Base-by-base conservation (phyloP, 2,888 invertebrate genomes). In the Callimorpha dominula region DNA sequence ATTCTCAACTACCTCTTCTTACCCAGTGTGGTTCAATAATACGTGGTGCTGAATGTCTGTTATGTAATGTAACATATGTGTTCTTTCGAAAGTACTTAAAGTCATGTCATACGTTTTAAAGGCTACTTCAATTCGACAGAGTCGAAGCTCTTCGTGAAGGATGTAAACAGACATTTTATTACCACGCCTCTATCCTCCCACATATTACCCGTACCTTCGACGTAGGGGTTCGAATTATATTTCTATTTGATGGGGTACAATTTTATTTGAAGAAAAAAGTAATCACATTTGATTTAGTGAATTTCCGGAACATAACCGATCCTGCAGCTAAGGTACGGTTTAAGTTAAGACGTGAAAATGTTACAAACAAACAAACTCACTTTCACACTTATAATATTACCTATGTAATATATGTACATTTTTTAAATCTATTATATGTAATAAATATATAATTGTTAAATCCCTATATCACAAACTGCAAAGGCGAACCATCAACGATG, bases 71-170 rank as follows among this genome's bases (percentile, higher is more conserved):
- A 43, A n/a, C 5, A 14, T 31, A 71, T n/a, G 14, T 54, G 40
- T 66, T 67, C 31, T 17, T 50, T 43, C 17, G 65, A 50, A 67
- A 57, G 68, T 68, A 75, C 75, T 81, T 81, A 83, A 78, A 57
- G 79, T 81, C 77, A 65, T 9, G 64, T 73, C 71, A 54, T 50
- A 75, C 43, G 69, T 80, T 80, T 80, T 80, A 76, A 68, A 75
- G 52, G 40, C 40, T 68, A 68, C 64, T 70, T n/a, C 50, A 54
- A 66, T 54, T 54, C 50, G 78, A 66, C 54, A 20, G 49, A 40
- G 70, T 67, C 76, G 42, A 72, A 52, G 66, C 67, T 66, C 17
- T 46, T 46, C 65, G 50, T 31, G 11, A 43, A 50, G 50, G 67
- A 71, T 77, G 70, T 42, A 68, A 78, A 75, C 70, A 74, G 72